Conservation (phyloP, 2,888 invertebrate genomes). For the Mesorhabditis sp. region DNA sequence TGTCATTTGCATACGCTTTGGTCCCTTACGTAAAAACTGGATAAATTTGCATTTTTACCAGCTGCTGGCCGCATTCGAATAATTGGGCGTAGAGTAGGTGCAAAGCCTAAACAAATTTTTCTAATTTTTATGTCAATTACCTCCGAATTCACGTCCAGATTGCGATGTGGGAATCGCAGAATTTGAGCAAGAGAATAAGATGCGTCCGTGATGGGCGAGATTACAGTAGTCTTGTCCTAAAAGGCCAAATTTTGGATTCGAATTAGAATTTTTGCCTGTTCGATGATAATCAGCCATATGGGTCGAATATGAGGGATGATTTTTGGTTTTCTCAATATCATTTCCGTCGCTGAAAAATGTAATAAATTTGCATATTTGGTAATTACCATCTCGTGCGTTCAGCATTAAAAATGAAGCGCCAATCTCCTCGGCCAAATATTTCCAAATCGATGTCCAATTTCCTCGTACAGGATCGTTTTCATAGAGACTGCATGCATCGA, state of each 20-base stretch:
- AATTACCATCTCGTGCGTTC: background rate
- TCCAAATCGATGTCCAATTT: slow-evolving; percentile 1
- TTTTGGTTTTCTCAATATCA: background rate
- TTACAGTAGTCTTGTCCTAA: background rate
- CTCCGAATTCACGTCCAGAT: background rate
- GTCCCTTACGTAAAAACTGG: slow-evolving; percentile 1
- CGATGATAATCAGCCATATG: background rate
- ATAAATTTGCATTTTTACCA: background rate
- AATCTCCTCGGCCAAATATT: background rate
- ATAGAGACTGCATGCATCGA: no score
- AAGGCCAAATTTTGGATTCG: background rate
- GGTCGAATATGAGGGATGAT: slow-evolving; percentile 5
- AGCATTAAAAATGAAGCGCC: background rate
- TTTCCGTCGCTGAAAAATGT: background rate
- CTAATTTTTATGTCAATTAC: background rate
- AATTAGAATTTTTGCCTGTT: background rate
- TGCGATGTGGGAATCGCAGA: background rate
- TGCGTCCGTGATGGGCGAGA: background rate
- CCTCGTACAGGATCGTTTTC: background rate
- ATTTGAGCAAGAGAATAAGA: background rate
- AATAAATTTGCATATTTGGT: background rate
- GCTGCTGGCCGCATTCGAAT: background rate
- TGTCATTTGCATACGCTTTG: background rate
- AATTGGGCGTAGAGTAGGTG: background rate
- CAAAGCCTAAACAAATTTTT: background rate